Percentiles rank a stretch among this genome's conserved stretches.
phyloP scores from a whole-genome alignment of 2,113 vertebrate genomes.

The Podocnemis expansa region DNA sequence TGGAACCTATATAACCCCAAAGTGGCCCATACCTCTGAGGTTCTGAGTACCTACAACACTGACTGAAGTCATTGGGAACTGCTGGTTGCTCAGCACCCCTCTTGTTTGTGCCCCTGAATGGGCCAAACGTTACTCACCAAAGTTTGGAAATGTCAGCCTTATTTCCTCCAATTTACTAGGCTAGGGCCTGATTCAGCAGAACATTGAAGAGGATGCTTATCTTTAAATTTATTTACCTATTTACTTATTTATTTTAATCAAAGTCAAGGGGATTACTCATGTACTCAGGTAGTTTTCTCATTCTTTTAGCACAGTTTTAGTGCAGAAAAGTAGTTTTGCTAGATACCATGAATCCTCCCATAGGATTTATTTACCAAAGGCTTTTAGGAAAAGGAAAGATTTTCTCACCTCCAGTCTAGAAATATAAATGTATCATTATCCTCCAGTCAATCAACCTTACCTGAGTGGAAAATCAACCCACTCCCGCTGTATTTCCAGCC shows the following conservation, averaged over 20 bases:
- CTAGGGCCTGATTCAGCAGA: not conserved
- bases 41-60: not conserved
- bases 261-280: not conserved
- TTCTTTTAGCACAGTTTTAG: not conserved
- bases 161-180: not conserved
- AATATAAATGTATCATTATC: not conserved
- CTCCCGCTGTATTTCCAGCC: not conserved
- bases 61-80: not conserved
- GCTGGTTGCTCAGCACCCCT: not conserved
- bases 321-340: not conserved
- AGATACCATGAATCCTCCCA: no score
- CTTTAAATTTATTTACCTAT: not conserved
- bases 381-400: not conserved
- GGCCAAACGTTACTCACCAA: not conserved
- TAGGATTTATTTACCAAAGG: not conserved
- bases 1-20: not conserved
- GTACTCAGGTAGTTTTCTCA: not conserved
- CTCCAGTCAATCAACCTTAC: not conserved
- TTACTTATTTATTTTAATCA: no score
- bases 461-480: accelerated
- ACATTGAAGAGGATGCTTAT: not conserved
- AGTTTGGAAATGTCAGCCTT: not conserved
- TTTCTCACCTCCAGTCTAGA: not conserved
- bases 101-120: not conserved
- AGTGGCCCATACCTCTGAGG: not conserved